Conservation (phyloP, 2,113 vertebrate genomes). For the Mohoua ochrocephala region DNA sequence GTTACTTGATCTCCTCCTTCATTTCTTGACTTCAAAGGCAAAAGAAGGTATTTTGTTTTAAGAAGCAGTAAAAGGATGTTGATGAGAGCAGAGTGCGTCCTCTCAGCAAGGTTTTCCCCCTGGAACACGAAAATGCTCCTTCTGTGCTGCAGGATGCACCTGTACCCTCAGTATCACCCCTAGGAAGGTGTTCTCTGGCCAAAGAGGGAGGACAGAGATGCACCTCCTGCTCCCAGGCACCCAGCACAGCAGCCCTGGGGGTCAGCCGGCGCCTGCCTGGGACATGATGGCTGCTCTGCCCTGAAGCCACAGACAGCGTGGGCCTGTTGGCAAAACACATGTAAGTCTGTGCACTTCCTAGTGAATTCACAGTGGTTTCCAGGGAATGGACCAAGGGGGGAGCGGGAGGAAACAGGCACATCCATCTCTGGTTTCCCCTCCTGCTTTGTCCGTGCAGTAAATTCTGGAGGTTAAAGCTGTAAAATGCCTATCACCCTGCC, state of each 20-base stretch:
- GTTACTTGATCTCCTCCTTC: not conserved
- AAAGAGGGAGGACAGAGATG: not conserved
- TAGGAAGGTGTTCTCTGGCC: not conserved
- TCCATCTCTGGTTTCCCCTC: not conserved
- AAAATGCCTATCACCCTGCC: not conserved
- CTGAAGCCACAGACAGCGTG: accelerated
- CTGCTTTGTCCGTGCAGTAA: not conserved
- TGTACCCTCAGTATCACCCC: not conserved
- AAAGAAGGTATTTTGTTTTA: not conserved
- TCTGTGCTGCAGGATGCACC: not conserved
- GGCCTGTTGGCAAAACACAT: not conserved
- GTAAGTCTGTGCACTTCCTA: not conserved
- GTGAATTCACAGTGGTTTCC: not conserved
- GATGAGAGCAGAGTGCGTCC: not conserved
- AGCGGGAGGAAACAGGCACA: not conserved
- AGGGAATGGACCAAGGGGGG: not conserved
- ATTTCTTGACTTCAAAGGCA: not conserved
- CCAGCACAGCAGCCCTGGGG: accelerated
- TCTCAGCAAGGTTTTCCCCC: not conserved
- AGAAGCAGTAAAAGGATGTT: not conserved
- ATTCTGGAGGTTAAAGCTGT: not conserved
- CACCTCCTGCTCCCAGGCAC: not conserved
- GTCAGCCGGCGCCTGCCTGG: not conserved
- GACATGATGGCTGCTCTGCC: not conserved
- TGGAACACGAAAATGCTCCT: not conserved